Evolutionary conservation across 2,888 invertebrate species (phyloP), one percentile per base, ranked within the genome.

Genomic region (Xestia ashworthii): DNA sequence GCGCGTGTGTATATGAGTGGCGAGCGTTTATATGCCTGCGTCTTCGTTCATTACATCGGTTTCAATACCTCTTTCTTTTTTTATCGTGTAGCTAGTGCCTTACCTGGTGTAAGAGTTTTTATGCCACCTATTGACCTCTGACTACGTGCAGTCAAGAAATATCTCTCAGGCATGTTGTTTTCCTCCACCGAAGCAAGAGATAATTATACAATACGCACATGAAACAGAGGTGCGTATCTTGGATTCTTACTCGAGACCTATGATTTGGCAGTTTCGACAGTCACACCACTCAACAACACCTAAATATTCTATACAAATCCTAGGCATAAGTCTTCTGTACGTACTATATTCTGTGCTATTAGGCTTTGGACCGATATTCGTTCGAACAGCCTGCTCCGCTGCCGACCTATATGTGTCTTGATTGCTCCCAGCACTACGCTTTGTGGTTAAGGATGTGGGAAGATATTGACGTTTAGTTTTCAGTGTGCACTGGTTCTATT

Each of bases 401-500:
- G 62, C 62, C 88, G 83, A 83, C 86, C 88, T 87, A 89, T 86
- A 89, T 90, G 89, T 88, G 89, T 80, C 87, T 86, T 89, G 91
- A 91, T 90, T 90, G 86, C 87, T 85, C 77, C 78, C 91, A 74
- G 81, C 87, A 85, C 84, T 84, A 78, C 85, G 75, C 71, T 74
- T 77, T 77, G 74, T 44, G 71, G 65, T 73, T 73, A 41, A 19
- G 75, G 85, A 76, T 65, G 64, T 79, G 62, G 53, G 71, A 87
- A 87, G 66, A 75, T 75, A 69, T 70, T 67, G 74, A 53, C 50
- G 41, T 70, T 53, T 55, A 71, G 44, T 50, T 58, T 80, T 44
- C 46, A 44, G 50, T 14, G 38, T 46, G 12, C 0, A 32, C 11
- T 22, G 32, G 53, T 66, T 60, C n/a, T n/a, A 78, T 80, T 83